A percentile compares a stretch with the other conserved stretches of the same genome.
Evolutionary conservation across 2,888 invertebrate genomes (phyloP).

Genomic region (Luffia ferchaultella): DNA sequence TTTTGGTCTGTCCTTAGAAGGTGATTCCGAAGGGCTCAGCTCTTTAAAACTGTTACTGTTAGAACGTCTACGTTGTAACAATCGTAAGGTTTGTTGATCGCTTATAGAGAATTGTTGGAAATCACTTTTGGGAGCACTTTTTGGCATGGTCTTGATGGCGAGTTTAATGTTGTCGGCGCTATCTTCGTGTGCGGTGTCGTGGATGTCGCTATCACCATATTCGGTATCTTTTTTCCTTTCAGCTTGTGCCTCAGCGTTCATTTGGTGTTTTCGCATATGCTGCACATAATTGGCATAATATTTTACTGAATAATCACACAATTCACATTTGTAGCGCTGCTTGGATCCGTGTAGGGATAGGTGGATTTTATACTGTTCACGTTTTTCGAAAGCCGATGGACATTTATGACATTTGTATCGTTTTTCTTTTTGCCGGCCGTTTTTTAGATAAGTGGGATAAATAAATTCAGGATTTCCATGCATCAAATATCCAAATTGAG

Average conservation of each 20-base stretch:
- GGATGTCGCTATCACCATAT: conserved; percentile 28
- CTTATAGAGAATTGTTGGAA: conserved; percentile 66
- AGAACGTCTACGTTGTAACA: conserved; percentile 61
- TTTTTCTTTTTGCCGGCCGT: conserved; percentile 78
- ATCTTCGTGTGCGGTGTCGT: conserved; percentile 29
- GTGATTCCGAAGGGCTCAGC: conserved; percentile 36
- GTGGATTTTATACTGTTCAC: conserved; percentile 85
- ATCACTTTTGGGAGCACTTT: conserved; percentile 44
- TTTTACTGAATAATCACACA: conserved; percentile 89
- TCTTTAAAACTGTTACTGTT: conserved; percentile 44
- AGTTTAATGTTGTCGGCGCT: conserved; percentile 41
- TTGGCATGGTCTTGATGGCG: conserved; percentile 57
- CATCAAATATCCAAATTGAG: conserved; percentile 73
- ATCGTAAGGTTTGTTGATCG: conserved; percentile 69
- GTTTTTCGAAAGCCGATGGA: conserved; percentile 87
- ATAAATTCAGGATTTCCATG: conserved; percentile 80
- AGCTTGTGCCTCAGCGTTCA: conserved; percentile 72
- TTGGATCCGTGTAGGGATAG: conserved; percentile 83
- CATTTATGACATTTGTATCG: conserved; percentile 86
- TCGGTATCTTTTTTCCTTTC: conserved; percentile 52
- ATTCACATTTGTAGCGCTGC: conserved; percentile 82
- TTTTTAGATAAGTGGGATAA: conserved; percentile 77
- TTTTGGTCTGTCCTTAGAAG: conserved; percentile 35
- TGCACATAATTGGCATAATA: conserved; percentile 86
- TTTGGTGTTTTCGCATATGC: conserved; percentile 81